Conservation (phyloP, 1,140 invertebrate genomes). For the Zeugodacus cucurbitae region DNA sequence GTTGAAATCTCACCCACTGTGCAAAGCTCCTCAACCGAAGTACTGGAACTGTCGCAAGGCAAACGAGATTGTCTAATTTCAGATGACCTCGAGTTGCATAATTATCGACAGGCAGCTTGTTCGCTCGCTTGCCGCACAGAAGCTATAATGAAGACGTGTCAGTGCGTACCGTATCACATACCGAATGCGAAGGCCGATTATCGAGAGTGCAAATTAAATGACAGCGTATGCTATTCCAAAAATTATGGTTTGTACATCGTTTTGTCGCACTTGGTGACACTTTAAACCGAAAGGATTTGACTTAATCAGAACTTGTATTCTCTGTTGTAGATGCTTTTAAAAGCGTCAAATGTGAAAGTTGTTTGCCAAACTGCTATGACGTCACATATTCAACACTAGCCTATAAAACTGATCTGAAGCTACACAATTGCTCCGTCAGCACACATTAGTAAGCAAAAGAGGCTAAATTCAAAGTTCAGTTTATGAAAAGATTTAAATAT, state of each 20-base stretch:
- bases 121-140: slow-evolving; percentile 55
- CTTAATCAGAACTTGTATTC: background rate
- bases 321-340: slow-evolving; percentile 55
- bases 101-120: slow-evolving; percentile 59
- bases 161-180: slow-evolving; percentile 59
- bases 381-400: slow-evolving; percentile 63
- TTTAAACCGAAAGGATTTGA: background rate
- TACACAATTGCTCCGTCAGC: slow-evolving; percentile 58
- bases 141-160: slow-evolving; percentile 54
- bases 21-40: slow-evolving; percentile 57
- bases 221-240: slow-evolving; percentile 56
- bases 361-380: slow-evolving; percentile 63
- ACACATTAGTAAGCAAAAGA: slow-evolving; percentile 53
- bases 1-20: slow-evolving; percentile 62
- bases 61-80: slow-evolving; percentile 61
- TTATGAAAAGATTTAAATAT: slow-evolving; percentile 33
- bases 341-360: slow-evolving; percentile 60
- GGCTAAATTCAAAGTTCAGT: background rate
- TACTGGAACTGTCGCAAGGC: slow-evolving; percentile 54
- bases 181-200: slow-evolving; percentile 51
- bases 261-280: background rate
- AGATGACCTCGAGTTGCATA: slow-evolving; percentile 54
- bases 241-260: slow-evolving; percentile 55
- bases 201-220: slow-evolving; percentile 59
- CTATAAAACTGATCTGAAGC: slow-evolving; percentile 60